Conservation (phyloP, 1,140 invertebrate species). For the Dolichoris vasculosae region DNA sequence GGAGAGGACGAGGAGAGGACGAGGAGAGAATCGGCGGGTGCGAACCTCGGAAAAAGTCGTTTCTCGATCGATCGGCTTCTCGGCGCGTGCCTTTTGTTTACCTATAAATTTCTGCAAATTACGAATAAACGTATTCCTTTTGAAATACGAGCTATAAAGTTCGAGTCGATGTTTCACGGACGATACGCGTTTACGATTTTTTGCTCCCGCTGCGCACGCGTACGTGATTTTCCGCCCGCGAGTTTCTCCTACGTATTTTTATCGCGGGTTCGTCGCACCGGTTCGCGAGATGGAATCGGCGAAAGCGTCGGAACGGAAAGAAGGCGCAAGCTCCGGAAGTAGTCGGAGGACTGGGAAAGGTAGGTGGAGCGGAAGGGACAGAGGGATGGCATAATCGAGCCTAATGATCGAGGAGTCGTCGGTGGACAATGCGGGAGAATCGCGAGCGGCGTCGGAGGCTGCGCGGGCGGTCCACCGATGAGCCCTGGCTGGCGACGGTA, state of each 20-base stretch:
- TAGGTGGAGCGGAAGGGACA: background rate
- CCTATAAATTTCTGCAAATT: conserved; percentile 44
- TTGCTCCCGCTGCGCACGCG: conserved; percentile 1
- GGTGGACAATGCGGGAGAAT: conserved; percentile 36
- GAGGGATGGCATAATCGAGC: conserved; percentile 37
- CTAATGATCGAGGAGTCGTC: conserved; percentile 52
- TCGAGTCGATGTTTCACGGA: conserved; percentile 27
- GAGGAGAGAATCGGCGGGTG: background rate
- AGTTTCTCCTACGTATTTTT: background rate
- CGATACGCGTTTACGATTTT: conserved; percentile 25
- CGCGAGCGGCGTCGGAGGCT: background rate
- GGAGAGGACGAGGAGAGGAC: no score
- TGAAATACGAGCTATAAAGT: conserved; percentile 45
- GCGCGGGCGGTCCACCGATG: conserved; percentile 19
- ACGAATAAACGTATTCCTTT: conserved; percentile 17
- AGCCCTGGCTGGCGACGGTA: background rate
- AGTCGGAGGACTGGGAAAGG: no score
- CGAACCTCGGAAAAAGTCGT: conserved; percentile 20
- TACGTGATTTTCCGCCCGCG: background rate
- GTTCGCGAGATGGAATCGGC: no score
- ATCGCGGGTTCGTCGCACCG: background rate
- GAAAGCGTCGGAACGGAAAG: background rate
- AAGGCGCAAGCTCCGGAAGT: background rate
- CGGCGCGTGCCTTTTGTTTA: conserved; percentile 42
- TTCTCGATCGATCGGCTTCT: background rate